Percentiles rank a stretch among this genome's conserved stretches.
These are phyloP conservation scores for Peromyscus maniculatus DNA, from an alignment of 2,113 vertebrate species.

Conservation along the genomic window DNA sequence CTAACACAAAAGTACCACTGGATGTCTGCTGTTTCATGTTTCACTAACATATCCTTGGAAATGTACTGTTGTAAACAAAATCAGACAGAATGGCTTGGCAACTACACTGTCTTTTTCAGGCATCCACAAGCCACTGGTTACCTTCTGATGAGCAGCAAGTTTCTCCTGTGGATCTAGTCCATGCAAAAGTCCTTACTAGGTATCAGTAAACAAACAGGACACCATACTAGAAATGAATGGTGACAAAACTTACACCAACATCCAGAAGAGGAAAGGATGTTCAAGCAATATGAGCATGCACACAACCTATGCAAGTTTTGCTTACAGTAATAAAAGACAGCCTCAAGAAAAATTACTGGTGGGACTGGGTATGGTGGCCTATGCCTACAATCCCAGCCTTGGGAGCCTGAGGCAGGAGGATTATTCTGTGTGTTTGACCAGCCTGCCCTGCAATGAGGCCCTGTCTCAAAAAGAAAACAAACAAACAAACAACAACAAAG, in stretches of 20 bases:
- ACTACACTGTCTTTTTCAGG: background rate
- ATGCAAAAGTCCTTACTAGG: background rate
- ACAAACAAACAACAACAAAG: background rate
- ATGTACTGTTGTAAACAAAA: slow-evolving; percentile 39
- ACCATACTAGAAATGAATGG: background rate
- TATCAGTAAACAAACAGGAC: slow-evolving; percentile 15
- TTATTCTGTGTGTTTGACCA: background rate
- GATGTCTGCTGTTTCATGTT: slow-evolving; percentile 45
- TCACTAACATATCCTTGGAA: slow-evolving; percentile 24
- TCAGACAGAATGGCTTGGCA: background rate
- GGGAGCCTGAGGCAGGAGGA: background rate
- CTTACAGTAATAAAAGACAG: background rate
- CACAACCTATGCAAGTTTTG: slow-evolving; percentile 42
- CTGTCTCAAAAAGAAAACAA: background rate
- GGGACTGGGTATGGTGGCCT: background rate
- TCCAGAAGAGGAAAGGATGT: background rate
- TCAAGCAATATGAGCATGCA: slow-evolving; percentile 23
- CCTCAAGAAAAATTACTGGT: slow-evolving; percentile 52
- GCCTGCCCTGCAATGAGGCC: background rate
- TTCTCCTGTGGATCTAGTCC: background rate
- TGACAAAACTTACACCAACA: slow-evolving; percentile 49
- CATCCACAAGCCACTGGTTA: slow-evolving; percentile 40
- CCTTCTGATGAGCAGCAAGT: slow-evolving; percentile 20
- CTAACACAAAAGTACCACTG: slow-evolving; percentile 32
- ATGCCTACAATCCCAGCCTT: background rate